Evolutionary conservation across 2,888 invertebrate species (phyloP).

Genomic region (Peribatodes rhomboidaria): DNA sequence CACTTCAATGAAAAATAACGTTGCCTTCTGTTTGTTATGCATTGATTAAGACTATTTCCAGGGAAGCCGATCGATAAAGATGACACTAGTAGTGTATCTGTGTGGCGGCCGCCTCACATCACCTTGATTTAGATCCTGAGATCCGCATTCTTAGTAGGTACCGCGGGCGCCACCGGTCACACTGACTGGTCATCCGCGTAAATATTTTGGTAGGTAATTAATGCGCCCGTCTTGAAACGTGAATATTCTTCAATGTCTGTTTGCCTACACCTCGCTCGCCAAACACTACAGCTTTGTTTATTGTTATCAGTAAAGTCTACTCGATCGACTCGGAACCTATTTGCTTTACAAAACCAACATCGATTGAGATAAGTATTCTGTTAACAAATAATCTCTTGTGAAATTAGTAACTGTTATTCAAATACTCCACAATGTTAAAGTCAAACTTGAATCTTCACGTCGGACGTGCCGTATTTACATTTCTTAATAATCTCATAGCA

Average conservation of each 20-base stretch:
- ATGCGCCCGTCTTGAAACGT: constrained; percentile 66
- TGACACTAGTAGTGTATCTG: constrained; percentile 54
- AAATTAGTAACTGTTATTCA: constrained; percentile 36
- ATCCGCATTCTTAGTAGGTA: constrained; percentile 84
- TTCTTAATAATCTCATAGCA: constrained; percentile 73
- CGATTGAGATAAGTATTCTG: constrained; percentile 26
- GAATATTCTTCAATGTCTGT: constrained; percentile 64
- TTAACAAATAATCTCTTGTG: constrained; percentile 34
- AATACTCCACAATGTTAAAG: constrained; percentile 30
- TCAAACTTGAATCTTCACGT: constrained; percentile 33
- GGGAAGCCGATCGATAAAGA: constrained; percentile 50
- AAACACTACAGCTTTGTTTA: constrained; percentile 39
- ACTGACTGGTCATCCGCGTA: constrained; percentile 67
- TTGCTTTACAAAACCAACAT: constrained; percentile 36
- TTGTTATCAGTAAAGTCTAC: constrained; percentile 43
- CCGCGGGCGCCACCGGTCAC: constrained; percentile 73
- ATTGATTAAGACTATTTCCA: too few species aligned
- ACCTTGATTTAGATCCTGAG: constrained; percentile 81
- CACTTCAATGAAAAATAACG: too few species aligned
- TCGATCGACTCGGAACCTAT: constrained; percentile 31
- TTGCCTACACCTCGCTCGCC: constrained; percentile 53
- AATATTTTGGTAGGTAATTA: constrained; percentile 84
- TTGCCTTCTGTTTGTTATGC: too few species aligned
- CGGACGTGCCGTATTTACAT: constrained; percentile 62
- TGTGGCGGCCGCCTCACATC: constrained; percentile 69